phyloP scores from a whole-genome alignment of 2,888 invertebrate species.

The Archips xylosteana region DNA sequence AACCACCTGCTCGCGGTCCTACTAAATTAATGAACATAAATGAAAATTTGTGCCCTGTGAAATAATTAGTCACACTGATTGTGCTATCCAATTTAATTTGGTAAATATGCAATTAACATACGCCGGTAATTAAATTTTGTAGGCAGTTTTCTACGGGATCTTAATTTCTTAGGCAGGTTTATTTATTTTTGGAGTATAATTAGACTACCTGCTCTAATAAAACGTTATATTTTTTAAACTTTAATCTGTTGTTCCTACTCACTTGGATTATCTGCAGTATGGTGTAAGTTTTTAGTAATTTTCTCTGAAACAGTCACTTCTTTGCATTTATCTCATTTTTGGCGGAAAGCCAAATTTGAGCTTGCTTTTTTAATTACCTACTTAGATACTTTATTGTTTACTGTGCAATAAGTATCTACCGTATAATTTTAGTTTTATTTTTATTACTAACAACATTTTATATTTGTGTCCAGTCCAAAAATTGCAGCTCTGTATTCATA shows the following conservation, averaged over 20 bases:
- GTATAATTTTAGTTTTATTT: neutral
- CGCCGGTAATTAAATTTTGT: conserved; percentile 7
- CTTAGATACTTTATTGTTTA: neutral
- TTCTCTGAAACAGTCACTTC: neutral
- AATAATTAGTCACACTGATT: conserved; percentile 50
- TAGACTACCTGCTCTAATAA: neutral
- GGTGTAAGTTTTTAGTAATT: conserved; percentile 6
- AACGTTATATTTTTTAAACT: neutral
- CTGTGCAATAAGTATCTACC: neutral
- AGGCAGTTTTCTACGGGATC: neutral
- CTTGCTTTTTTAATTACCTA: neutral
- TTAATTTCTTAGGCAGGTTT: neutral
- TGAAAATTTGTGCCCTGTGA: conserved; percentile 67
- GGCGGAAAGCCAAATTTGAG: neutral
- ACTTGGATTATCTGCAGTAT: conserved; percentile 4
- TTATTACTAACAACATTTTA: neutral
- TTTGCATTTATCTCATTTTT: neutral
- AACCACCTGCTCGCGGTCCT: conserved; percentile 55
- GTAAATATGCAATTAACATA: conserved; percentile 13
- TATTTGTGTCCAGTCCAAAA: neutral
- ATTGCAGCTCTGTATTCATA: too few relatives aligned
- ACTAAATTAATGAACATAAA: conserved; percentile 61
- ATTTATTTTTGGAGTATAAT: neutral
- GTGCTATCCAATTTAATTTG: conserved; percentile 32
- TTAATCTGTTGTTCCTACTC: neutral